Percentiles rank a stretch among this genome's conserved stretches.
Conservation (phyloP, 1,140 invertebrate species). For the Drosophila pruinosa region DNA sequence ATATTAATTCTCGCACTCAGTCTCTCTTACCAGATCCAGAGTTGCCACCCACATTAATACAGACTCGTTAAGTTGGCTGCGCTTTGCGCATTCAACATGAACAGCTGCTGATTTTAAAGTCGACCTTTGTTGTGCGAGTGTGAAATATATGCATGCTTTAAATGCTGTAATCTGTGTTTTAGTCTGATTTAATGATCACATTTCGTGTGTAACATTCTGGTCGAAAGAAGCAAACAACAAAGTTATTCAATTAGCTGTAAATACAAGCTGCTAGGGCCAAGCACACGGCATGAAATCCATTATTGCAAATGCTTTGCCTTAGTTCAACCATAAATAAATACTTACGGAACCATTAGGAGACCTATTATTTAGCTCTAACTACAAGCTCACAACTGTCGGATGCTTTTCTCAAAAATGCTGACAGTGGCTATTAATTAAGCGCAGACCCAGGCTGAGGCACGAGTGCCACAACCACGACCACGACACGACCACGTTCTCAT, state of each 20-base stretch:
- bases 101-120: background rate
- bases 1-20: too few species aligned
- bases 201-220: background rate
- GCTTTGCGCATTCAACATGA: background rate
- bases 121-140: too few species aligned
- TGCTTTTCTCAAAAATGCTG: slow-evolving; percentile 71
- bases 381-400: slow-evolving; percentile 37
- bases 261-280: slow-evolving; percentile 1
- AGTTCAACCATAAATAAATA: slow-evolving; percentile 35
- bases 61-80: background rate
- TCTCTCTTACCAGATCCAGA: background rate
- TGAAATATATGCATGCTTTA: too few species aligned
- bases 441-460: slow-evolving; percentile 38
- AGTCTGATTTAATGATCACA: background rate
- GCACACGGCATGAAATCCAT: slow-evolving; percentile 25
- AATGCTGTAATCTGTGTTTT: background rate
- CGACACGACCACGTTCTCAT: too few species aligned
- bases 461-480: background rate
- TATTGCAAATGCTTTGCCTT: slow-evolving; percentile 10
- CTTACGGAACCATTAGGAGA: slow-evolving; percentile 35
- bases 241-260: slow-evolving; percentile 20
- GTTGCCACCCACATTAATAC: background rate
- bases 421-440: slow-evolving; percentile 75
- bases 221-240: background rate
- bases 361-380: slow-evolving; percentile 16